phyloP scores from a whole-genome alignment of 2,113 vertebrate species.

The Tragelaphus buxtoni region DNA sequence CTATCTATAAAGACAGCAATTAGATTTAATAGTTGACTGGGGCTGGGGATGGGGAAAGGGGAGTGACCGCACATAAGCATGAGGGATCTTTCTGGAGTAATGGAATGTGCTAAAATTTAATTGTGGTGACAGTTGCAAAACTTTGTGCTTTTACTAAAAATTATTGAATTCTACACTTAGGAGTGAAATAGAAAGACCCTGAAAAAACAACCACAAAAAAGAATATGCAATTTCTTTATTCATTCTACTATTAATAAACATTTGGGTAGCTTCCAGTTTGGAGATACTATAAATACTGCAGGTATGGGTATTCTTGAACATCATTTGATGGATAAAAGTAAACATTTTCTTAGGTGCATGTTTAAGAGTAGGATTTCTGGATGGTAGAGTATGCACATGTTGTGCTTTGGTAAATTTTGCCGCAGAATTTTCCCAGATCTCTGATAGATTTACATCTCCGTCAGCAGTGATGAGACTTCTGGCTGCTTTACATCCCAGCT shows the following conservation, averaged over 20 bases:
- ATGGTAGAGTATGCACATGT: background rate
- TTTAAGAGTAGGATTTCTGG: background rate
- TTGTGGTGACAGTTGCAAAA: background rate
- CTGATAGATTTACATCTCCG: too few relatives aligned
- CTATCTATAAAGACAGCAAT: background rate
- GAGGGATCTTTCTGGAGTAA: background rate
- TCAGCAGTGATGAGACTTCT: background rate
- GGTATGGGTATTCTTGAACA: background rate
- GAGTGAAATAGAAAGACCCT: background rate
- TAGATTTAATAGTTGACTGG: background rate
- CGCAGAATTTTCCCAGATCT: background rate
- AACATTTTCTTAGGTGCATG: background rate
- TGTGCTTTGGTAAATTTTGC: background rate
- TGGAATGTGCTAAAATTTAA: background rate
- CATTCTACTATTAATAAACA: background rate
- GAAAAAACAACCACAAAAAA: background rate
- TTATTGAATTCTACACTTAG: background rate
- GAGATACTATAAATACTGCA: background rate
- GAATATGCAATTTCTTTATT: background rate
- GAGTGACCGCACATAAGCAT: background rate
- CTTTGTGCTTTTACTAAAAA: background rate
- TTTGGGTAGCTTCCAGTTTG: background rate
- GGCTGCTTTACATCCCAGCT: background rate
- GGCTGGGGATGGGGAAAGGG: background rate
- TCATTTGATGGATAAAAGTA: too few relatives aligned